Evolutionary conservation across 2,888 invertebrate genomes (phyloP).

Genomic region (Stratiomys singularior): DNA sequence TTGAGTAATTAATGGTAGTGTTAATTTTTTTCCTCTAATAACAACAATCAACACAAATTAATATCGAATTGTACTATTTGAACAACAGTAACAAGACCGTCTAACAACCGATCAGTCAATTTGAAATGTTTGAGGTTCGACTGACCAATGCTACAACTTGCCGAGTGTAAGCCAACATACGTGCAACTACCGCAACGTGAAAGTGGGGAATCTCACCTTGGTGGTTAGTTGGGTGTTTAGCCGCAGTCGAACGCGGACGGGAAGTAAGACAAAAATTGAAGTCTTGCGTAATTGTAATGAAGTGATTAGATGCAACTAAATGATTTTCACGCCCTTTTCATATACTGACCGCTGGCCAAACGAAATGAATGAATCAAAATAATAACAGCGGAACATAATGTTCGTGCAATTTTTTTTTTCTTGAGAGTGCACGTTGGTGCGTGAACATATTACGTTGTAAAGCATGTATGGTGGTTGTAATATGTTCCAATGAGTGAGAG

Average conservation of each 20-base stretch:
- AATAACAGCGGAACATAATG: too few relatives aligned
- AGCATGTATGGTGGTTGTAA: too few relatives aligned
- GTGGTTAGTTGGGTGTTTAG: neutral
- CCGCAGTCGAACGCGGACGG: neutral
- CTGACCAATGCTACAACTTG: too few relatives aligned
- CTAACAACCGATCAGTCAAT: neutral
- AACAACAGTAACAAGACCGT: neutral
- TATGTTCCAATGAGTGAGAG: too few relatives aligned
- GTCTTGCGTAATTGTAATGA: neutral
- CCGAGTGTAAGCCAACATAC: neutral
- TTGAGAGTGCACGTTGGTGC: too few relatives aligned
- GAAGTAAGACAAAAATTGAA: neutral
- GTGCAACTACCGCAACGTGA: neutral
- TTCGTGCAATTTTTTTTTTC: too few relatives aligned
- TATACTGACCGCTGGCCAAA: neutral
- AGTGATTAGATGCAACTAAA: neutral
- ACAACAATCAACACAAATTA: neutral
- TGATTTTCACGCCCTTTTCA: constrained; percentile 1
- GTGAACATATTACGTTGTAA: too few relatives aligned
- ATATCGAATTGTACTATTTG: neutral
- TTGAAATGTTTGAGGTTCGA: neutral
- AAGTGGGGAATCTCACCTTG: constrained; percentile 3
- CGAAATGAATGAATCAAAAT: too few relatives aligned
- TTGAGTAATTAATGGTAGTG: neutral
- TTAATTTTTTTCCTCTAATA: neutral